Base-by-base conservation (phyloP, 2,888 invertebrate genomes). In the Odontomyia ornata region DNA sequence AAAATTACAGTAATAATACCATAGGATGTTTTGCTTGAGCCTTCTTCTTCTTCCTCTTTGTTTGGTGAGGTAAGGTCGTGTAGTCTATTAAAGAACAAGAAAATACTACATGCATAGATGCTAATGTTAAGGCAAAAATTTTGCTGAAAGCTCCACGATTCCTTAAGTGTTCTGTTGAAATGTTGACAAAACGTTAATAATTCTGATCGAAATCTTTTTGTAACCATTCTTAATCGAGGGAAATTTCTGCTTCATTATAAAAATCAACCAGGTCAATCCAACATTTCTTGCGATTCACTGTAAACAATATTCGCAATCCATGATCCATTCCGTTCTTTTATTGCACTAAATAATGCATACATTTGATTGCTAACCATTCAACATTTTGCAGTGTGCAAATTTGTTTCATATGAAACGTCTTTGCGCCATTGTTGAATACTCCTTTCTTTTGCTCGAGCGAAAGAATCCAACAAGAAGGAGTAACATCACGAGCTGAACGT, bases 1-100 rank as follows among this genome's bases (percentile, higher is more conserved):
- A 67, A 76, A 77, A 78, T 77, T 78, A 78, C 73, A 73, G 78
- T 78, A 78, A 78, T 78, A 77, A 78, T 73, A 78, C 75, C 65
- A 60, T 60, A 73, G 27, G 60, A 73, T 46, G 75, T 23, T 77
- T 76, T 47, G 27, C 30, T 56, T 52, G 27, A 52, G 36, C 28
- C 64, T 27, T 30, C 30, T 72, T 72, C 60, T 52, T 52, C 7
- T 52, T 4, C 4, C 52, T 72, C 60, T 52, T 52, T 4, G 4
- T 4, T 9, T 15, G 15, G 52, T 52, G 36, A 36, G 52, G 52
- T 52, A 4, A 52, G 52, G 52, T 52, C 47, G 25, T 69, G 46
- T 69, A 47, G 46, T 25, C 23, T 21, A 67, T 43, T n/a, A n/a
- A n/a, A n/a, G n/a, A 28, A 2, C n/a, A n/a, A n/a, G n/a, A n/a